Conservation (phyloP, 2,113 vertebrate genomes). For the Cryptotis parvus region DNA sequence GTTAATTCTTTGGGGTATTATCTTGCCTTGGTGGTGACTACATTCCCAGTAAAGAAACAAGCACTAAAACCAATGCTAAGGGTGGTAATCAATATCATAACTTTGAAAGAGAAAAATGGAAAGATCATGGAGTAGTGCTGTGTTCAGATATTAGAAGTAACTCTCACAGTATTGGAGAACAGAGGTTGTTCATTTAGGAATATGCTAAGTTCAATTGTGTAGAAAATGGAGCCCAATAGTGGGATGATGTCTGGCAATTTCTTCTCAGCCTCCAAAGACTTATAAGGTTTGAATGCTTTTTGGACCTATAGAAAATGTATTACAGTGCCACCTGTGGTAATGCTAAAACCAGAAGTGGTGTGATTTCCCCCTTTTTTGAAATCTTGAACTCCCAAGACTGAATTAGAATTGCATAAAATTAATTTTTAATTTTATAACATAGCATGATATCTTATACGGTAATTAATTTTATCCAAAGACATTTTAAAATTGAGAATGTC, state of each 20-base stretch:
- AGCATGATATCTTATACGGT: not conserved
- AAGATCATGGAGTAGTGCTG: constrained; percentile 42
- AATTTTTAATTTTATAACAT: constrained; percentile 46
- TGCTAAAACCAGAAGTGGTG: constrained; percentile 47
- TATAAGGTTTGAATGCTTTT: not conserved
- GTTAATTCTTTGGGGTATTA: not conserved
- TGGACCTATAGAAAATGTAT: constrained; percentile 67
- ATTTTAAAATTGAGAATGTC: constrained; percentile 49
- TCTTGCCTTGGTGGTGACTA: not conserved
- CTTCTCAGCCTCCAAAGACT: constrained; percentile 35
- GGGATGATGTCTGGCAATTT: not conserved
- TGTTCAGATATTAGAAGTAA: constrained; percentile 15
- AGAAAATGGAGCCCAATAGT: constrained; percentile 32
- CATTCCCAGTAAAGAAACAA: not conserved
- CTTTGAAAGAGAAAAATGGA: constrained; percentile 4
- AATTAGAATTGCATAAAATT: constrained; percentile 50
- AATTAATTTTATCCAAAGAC: constrained; percentile 49
- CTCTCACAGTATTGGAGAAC: constrained; percentile 42
- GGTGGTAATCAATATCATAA: not conserved
- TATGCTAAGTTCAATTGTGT: not conserved
- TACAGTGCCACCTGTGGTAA: constrained; percentile 79
- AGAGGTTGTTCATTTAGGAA: not conserved
- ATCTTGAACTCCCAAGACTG: constrained; percentile 49
- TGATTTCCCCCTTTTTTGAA: not conserved
- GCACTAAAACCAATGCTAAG: not conserved